phyloP scores from a whole-genome alignment of 1,140 invertebrate genomes.

The Sycobia sp. region DNA sequence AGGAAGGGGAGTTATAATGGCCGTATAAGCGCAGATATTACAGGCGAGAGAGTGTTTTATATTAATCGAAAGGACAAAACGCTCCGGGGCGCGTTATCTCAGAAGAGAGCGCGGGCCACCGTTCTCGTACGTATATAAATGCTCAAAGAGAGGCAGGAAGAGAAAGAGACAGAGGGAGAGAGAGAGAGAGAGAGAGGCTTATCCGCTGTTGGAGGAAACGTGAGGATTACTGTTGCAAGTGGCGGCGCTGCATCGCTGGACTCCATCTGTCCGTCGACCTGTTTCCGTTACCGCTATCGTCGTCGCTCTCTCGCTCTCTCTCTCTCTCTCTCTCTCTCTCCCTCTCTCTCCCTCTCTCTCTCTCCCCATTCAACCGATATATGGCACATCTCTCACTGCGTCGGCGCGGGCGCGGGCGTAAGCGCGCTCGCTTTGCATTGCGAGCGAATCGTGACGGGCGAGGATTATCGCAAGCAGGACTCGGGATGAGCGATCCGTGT shows the following conservation, averaged over 20 bases:
- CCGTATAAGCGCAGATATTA: no score
- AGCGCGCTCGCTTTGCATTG: no score
- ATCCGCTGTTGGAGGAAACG: slow-evolving; percentile 4
- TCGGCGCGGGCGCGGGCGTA: no score
- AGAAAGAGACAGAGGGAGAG: no score
- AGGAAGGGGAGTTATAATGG: no score
- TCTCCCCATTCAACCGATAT: no score
- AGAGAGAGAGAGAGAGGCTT: no score
- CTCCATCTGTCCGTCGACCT: slow-evolving; percentile 8
- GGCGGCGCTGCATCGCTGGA: not conserved
- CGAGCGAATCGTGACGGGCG: not conserved
- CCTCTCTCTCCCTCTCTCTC: no score
- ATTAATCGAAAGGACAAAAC: slow-evolving; percentile 23
- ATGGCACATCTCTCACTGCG: no score
- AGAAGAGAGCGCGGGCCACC: not conserved
- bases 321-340: slow-evolving; percentile 5
- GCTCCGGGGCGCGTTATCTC: not conserved
- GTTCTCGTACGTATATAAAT: not conserved
- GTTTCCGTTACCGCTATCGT: not conserved
- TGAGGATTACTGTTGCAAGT: slow-evolving; percentile 8
- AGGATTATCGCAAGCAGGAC: slow-evolving; percentile 21
- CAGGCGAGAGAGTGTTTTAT: not conserved
- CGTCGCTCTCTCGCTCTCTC: not conserved
- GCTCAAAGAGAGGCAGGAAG: no score
- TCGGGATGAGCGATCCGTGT: slow-evolving; percentile 14